phyloP scores from a whole-genome alignment of 2,113 vertebrate species.

The Gobiocypris rarus region DNA sequence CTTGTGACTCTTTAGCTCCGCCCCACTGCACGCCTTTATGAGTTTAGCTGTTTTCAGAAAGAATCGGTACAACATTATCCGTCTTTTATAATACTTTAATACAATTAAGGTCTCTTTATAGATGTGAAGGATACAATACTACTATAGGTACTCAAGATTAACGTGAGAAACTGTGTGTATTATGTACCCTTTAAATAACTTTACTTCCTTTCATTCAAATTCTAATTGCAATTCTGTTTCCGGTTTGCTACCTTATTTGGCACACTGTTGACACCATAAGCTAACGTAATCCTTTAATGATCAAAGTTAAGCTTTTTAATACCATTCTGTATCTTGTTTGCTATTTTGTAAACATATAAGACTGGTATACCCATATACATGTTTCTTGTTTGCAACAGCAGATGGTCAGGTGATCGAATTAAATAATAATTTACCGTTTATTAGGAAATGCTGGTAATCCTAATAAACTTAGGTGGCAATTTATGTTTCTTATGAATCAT shows the following conservation, averaged over 20 bases:
- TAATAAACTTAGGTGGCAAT: neutral
- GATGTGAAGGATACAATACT: no score
- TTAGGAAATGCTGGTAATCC: neutral
- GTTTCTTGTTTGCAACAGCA: slow-evolving; percentile 25
- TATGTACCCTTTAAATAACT: neutral
- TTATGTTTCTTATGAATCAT: slow-evolving; percentile 5
- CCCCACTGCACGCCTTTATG: no score
- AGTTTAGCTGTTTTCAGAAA: no score
- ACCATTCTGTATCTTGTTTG: neutral
- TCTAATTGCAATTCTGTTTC: no score
- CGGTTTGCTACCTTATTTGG: neutral
- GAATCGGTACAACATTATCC: no score
- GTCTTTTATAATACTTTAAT: no score
- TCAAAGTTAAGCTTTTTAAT: neutral
- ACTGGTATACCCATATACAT: neutral
- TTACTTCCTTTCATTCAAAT: neutral
- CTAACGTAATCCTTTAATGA: neutral
- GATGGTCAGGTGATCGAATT: slow-evolving; percentile 6
- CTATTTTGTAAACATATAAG: neutral
- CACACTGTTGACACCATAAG: neutral
- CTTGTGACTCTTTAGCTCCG: no score
- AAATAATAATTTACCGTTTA: neutral
- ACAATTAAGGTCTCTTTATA: no score
- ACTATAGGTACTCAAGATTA: no score
- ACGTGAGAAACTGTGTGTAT: no score